Base-by-base conservation (phyloP, 2,113 vertebrate species). In the Platycercus adscitus region DNA sequence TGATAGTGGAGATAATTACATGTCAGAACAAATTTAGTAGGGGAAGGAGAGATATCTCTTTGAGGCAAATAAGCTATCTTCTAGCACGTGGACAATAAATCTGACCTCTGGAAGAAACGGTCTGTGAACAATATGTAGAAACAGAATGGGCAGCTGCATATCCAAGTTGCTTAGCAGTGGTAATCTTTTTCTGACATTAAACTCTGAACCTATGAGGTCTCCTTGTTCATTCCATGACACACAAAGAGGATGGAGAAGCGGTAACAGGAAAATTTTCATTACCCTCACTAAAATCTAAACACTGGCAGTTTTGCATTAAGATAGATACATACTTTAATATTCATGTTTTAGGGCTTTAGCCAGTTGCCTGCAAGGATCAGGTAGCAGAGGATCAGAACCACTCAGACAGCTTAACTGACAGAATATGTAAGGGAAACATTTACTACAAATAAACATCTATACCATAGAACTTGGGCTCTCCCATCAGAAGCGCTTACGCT, bases 11-110 rank as follows among this genome's bases (percentile, higher is more conserved):
- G 18, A 21, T 23, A 52, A 46, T 31, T 13, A 41, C 23, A 63
- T 0, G 1, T 8, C 21, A 29, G 43, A 53, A 46, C 2, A 41
- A 23, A 12, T 46, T 31, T 1, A 20, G 39, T 0, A 49, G 9
- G 23, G 19, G 20, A 83, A 73, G 15, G 44, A 91, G 9, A 37
- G 24, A 41, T 63, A 10, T 65, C 52, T 11, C n/a, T 66, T n/a
- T 3, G 46, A 41, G 31, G n/a, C 73, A 84, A 81, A 46, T 11
- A 56, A 80, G 5, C 3, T 33, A 33, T 11, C 20, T 66, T 53
- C 18, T 20, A 72, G 60, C 25, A 83, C 4, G 1, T 0, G 13
- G 55, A 16, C 2, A 3, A 21, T 23, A 33, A 58, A 60, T 23
- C 29, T 3, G 2, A 33, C 11, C 26, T 55, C 55, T 46, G 26